Conservation (phyloP, 1,140 invertebrate species). For the Bombus waltoni region DNA sequence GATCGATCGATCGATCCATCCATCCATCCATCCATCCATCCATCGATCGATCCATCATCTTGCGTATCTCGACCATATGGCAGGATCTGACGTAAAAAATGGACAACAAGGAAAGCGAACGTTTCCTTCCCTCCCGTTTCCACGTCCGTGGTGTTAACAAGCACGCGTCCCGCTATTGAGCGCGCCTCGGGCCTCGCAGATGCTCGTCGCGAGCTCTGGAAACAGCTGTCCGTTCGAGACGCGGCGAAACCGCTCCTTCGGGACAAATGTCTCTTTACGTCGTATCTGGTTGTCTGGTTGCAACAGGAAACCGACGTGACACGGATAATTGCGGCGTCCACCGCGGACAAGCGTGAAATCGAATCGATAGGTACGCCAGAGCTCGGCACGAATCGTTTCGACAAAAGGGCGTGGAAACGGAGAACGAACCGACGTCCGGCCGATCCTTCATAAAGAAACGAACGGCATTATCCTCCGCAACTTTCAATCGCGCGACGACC, state of each 20-base stretch:
- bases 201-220: conserved; percentile 39
- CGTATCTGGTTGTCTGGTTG: background rate
- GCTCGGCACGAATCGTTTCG: background rate
- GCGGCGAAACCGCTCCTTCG: background rate
- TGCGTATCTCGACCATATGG: too few relatives aligned
- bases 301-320: background rate
- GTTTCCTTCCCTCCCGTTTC: conserved; percentile 22
- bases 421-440: background rate
- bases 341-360: background rate
- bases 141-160: conserved; percentile 25
- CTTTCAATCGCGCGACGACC: background rate
- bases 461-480: background rate
- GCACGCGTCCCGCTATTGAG: conserved; percentile 34
- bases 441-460: background rate
- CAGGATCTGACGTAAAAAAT: too few relatives aligned
- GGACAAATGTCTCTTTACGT: conserved; percentile 22
- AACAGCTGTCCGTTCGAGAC: conserved; percentile 58
- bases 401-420: background rate
- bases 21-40: too few relatives aligned
- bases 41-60: background rate
- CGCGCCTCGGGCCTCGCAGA: conserved; percentile 53
- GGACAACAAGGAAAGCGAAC: conserved; percentile 1
- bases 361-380: background rate
- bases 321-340: background rate
- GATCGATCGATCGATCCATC: background rate